Percentiles rank a stretch among this genome's conserved stretches.
Evolutionary conservation across 2,888 invertebrate species (phyloP).

Genomic region (Dynastes tityus): DNA sequence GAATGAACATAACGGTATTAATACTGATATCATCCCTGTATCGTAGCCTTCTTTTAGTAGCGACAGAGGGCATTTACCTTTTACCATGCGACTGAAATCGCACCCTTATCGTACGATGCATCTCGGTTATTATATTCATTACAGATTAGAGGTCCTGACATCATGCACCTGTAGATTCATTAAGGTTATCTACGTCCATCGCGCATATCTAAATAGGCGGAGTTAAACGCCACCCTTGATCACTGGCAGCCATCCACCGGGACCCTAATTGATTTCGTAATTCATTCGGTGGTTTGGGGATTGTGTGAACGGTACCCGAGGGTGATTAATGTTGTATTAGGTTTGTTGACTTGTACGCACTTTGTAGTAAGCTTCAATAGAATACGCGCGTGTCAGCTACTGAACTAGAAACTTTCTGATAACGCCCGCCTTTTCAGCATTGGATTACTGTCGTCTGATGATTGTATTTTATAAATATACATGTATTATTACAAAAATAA

Average conservation of each 20-base stretch:
- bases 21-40: too few relatives aligned
- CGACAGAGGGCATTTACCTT: too few relatives aligned
- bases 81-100: too few relatives aligned
- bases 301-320: not conserved
- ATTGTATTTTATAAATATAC: too few relatives aligned
- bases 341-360: not conserved
- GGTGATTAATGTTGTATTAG: constrained; percentile 20
- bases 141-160: constrained; percentile 49
- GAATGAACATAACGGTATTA: too few relatives aligned
- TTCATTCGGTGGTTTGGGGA: not conserved
- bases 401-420: too few relatives aligned
- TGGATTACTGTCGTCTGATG: too few relatives aligned
- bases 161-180: constrained; percentile 55
- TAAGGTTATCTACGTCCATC: constrained; percentile 51
- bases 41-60: too few relatives aligned
- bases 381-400: too few relatives aligned
- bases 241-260: not conserved
- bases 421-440: too few relatives aligned
- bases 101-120: not conserved
- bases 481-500: too few relatives aligned
- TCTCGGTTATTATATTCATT: constrained; percentile 51
- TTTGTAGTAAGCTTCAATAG: too few relatives aligned
- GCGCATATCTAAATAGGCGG: constrained; percentile 30
- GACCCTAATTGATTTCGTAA: constrained; percentile 44
- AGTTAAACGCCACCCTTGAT: constrained; percentile 25